A percentile compares a stretch with the other conserved stretches of the same genome.
Evolutionary conservation across 2,113 vertebrate species (phyloP).

Genomic region (Aspidoscelis tigris): DNA sequence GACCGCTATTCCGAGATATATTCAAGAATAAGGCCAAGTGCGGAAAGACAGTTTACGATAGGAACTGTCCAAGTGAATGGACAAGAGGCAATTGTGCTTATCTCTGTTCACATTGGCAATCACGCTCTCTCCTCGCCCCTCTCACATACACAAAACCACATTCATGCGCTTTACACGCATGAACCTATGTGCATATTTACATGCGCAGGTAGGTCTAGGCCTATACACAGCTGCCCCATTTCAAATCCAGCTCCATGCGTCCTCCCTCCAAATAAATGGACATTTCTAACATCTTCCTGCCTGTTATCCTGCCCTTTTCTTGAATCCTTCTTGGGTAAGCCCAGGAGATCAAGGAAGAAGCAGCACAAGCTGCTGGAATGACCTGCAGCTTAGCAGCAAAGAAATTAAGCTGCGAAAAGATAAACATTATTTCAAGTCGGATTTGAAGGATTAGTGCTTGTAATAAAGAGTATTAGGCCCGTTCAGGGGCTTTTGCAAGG

Average conservation of each 20-base stretch:
- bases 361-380: conserved; percentile 59
- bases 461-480: conserved; percentile 84
- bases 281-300: not conserved
- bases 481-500: conserved; percentile 74
- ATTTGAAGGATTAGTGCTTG: conserved; percentile 85
- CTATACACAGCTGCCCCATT: not conserved
- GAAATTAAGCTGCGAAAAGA: conserved; percentile 82
- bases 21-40: too few species aligned
- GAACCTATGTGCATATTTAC: too few species aligned
- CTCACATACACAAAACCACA: too few species aligned
- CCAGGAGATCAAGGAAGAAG: conserved; percentile 44
- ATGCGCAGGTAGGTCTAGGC: not conserved
- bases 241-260: not conserved
- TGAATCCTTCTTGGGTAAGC: conserved; percentile 3
- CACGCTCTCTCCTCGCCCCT: too few species aligned
- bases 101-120: too few species aligned
- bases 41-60: not conserved
- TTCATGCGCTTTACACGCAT: too few species aligned
- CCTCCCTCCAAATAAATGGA: not conserved
- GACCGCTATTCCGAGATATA: too few species aligned
- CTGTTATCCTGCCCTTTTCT: not conserved
- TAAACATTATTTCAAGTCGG: conserved; percentile 86
- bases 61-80: not conserved
- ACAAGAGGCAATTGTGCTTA: too few species aligned
- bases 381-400: conserved; percentile 73